Evolutionary conservation across 2,113 vertebrate species (phyloP).

Genomic region (Numenius arquata): DNA sequence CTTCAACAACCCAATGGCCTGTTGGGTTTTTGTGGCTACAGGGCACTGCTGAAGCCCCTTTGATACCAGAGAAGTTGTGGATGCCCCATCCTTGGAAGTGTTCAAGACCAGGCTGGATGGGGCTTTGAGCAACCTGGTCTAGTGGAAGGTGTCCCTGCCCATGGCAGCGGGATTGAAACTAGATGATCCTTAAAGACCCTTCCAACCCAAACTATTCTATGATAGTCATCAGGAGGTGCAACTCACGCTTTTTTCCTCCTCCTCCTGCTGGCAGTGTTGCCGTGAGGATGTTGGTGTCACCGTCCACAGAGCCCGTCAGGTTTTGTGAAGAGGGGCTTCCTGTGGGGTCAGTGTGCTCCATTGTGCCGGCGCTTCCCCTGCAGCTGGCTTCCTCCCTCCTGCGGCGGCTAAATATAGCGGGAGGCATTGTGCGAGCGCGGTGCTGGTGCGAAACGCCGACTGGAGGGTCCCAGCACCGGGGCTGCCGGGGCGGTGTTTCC

Average conservation of each 20-base stretch:
- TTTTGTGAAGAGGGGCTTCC: constrained; percentile 10
- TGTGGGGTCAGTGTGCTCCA: not conserved
- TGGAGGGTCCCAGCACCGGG: accelerated
- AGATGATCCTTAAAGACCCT: not conserved
- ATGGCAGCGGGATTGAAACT: not conserved
- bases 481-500: not conserved
- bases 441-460: not conserved
- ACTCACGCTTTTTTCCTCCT: accelerated
- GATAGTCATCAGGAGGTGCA: accelerated
- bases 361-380: constrained; percentile 7
- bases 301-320: accelerated
- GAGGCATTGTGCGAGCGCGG: not conserved
- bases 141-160: not conserved
- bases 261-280: accelerated
- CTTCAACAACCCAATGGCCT: not conserved
- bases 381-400: constrained; percentile 31
- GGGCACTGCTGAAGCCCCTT: not conserved
- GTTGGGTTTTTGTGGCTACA: not conserved
- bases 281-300: not conserved
- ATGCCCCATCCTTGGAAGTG: not conserved
- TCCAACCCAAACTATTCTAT: not conserved
- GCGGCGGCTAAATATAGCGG: not conserved
- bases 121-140: not conserved
- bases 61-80: not conserved
- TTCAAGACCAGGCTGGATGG: not conserved